Evolutionary conservation across 2,797 vertebrate species (phyloP).

Genomic region (Manis crassicaudata): DNA sequence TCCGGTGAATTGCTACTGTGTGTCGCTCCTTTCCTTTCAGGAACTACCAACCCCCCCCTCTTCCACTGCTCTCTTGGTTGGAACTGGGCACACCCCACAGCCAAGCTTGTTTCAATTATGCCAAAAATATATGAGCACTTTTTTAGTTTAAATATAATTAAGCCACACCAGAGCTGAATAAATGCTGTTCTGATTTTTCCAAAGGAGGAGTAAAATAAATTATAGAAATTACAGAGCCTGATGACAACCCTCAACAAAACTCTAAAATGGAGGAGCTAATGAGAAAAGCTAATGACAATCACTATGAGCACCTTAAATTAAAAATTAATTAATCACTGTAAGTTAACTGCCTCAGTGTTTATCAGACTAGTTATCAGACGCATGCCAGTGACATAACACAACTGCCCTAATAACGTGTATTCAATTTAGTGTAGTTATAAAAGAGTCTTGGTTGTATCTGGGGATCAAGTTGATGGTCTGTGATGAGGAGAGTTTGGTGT

Average conservation of each 20-base stretch:
- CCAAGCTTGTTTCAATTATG: background rate
- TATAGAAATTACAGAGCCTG: background rate
- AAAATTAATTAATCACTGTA: background rate
- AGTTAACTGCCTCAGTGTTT: background rate
- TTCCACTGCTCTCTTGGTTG: background rate
- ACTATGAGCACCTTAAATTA: background rate
- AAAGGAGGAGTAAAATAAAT: background rate
- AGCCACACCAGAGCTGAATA: background rate
- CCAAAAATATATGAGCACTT: background rate
- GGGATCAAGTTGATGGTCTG: background rate
- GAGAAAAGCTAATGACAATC: background rate
- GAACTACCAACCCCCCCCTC: background rate
- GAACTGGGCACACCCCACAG: background rate
- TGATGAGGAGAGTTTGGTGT: background rate
- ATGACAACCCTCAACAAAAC: background rate
- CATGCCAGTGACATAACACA: background rate
- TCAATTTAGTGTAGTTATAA: background rate
- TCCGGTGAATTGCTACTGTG: no score
- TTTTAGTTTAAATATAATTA: background rate
- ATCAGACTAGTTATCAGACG: background rate
- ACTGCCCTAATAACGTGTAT: background rate
- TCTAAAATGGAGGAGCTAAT: background rate
- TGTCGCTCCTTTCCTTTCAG: no score
- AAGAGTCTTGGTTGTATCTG: background rate
- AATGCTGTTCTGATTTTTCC: background rate